Conservation (phyloP, 64 coral and sea anemone species). For the Anthopleura sola region DNA sequence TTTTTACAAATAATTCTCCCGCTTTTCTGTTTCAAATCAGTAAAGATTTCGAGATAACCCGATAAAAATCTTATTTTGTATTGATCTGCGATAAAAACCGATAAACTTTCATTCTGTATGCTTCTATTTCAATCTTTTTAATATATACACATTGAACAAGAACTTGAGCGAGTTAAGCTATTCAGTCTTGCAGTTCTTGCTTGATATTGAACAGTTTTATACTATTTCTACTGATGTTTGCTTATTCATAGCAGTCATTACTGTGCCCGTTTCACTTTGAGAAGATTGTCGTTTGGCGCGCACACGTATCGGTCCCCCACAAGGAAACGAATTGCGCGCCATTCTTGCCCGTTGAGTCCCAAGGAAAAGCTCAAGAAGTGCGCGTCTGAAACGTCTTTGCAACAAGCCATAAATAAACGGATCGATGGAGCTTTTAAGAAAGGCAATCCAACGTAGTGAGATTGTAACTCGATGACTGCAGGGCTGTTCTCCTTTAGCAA, state of each 20-base stretch:
- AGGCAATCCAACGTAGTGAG: conserved; percentile 79
- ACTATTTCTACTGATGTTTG: conserved; percentile 53
- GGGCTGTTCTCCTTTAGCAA: conserved; percentile 17
- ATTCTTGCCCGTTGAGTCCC: conserved; percentile 65
- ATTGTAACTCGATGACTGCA: conserved; percentile 57
- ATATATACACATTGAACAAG: not conserved
- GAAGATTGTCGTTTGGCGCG: conserved; percentile 69
- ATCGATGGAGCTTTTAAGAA: conserved; percentile 89
- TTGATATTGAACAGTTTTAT: too few relatives aligned
- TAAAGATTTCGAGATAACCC: not conserved
- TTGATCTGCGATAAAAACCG: too few relatives aligned
- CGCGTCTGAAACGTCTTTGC: conserved; percentile 84
- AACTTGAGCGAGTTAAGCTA: not conserved
- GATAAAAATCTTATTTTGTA: too few relatives aligned
- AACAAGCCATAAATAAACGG: conserved; percentile 97
- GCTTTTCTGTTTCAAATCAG: not conserved
- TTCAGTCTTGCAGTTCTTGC: too few relatives aligned
- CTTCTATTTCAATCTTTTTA: too few relatives aligned
- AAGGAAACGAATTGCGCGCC: conserved; percentile 70
- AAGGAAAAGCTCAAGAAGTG: conserved; percentile 67
- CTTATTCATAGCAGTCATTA: conserved; percentile 53
- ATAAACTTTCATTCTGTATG: too few relatives aligned
- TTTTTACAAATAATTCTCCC: not conserved
- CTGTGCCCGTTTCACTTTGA: conserved; percentile 81
- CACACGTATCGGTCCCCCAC: conserved; percentile 62